Evolutionary conservation across 2,797 vertebrate species (phyloP).

Genomic region (Valencia hispanica): DNA sequence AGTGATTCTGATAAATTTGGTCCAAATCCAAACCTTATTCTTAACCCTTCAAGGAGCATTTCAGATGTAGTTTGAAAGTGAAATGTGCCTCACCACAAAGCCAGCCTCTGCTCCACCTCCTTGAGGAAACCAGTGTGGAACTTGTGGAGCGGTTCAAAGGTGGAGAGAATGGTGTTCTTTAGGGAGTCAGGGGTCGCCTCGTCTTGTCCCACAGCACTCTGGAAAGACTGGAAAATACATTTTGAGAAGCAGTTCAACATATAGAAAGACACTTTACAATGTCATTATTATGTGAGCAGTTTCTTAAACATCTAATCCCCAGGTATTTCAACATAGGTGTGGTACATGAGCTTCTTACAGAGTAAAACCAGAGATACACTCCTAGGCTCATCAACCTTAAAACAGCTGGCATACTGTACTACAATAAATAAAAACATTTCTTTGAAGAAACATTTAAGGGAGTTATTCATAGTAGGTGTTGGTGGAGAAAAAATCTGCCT

Average conservation of each 20-base stretch:
- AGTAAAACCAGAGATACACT: not conserved
- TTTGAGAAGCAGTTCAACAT: not conserved
- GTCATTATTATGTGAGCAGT: not conserved
- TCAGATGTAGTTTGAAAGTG: conserved; percentile 9
- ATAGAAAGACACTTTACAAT: not conserved
- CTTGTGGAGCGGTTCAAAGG: conserved; percentile 93
- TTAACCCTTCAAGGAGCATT: not conserved
- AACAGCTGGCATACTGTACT: too few species aligned
- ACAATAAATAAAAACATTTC: too few species aligned
- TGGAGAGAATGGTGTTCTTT: conserved; percentile 87
- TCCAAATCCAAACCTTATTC: conserved; percentile 15
- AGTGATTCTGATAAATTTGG: conserved; percentile 28
- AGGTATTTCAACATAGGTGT: not conserved
- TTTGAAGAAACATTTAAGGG: too few species aligned
- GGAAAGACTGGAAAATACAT: conserved; percentile 86
- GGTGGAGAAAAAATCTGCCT: too few species aligned
- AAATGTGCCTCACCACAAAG: conserved; percentile 88
- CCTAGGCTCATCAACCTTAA: too few species aligned
- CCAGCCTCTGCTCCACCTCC: conserved; percentile 95
- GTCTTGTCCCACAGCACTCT: conserved; percentile 86
- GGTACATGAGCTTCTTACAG: not conserved
- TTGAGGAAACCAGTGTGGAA: conserved; percentile 95
- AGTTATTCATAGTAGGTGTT: too few species aligned
- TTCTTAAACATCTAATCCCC: not conserved
- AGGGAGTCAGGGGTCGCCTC: conserved; percentile 89